Evolutionary conservation across 1,140 invertebrate species (phyloP).

Genomic region (Chymomyza costata): DNA sequence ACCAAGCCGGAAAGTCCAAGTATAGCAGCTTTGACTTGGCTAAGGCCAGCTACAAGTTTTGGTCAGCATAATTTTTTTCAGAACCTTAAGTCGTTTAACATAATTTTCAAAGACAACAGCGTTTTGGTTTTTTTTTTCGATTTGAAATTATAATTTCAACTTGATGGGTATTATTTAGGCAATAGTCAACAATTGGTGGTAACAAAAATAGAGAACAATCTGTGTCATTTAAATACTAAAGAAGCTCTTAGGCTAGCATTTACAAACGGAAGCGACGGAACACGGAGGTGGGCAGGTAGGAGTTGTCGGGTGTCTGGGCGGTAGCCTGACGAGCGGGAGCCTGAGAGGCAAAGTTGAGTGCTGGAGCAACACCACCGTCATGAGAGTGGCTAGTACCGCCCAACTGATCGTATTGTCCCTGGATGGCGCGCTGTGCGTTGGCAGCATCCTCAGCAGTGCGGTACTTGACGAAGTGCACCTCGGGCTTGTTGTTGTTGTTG

Average conservation of each 20-base stretch:
- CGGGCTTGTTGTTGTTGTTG: constrained; percentile 54
- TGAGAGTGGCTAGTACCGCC: constrained; percentile 43
- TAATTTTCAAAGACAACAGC: no score
- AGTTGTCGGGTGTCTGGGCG: constrained; percentile 46
- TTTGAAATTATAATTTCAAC: constrained; percentile 35
- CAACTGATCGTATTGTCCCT: constrained; percentile 51
- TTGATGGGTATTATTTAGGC: constrained; percentile 44
- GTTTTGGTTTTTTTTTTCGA: constrained; percentile 31
- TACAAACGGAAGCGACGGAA: constrained; percentile 61
- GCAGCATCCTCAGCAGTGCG: constrained; percentile 58
- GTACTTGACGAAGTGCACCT: constrained; percentile 67
- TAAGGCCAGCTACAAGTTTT: no score
- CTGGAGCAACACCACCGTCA: constrained; percentile 57
- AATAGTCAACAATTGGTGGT: constrained; percentile 61
- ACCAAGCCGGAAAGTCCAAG: no score
- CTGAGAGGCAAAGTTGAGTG: constrained; percentile 58
- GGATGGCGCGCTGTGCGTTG: constrained; percentile 59
- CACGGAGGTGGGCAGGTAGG: constrained; percentile 61
- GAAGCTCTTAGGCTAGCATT: background rate
- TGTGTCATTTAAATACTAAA: constrained; percentile 30
- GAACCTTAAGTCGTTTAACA: no score
- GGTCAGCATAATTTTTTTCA: no score
- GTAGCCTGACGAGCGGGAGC: constrained; percentile 36
- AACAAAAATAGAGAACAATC: constrained; percentile 21
- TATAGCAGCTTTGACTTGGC: no score